Evolutionary conservation across 2,888 invertebrate species (phyloP), one percentile per base, ranked within the genome.

Genomic region (Gasteruption jaculator): DNA sequence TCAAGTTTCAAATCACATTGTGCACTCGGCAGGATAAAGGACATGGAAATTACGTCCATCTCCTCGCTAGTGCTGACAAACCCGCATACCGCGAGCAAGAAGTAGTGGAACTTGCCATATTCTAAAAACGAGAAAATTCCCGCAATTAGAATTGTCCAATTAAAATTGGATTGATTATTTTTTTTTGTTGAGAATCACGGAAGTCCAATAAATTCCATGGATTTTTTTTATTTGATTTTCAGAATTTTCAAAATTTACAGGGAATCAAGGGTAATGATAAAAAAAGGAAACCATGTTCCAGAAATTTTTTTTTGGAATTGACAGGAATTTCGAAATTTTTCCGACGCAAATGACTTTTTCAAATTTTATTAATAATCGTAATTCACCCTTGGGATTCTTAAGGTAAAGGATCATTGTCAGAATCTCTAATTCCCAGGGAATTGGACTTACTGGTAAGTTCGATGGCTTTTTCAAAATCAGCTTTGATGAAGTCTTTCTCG

Each of bases 21-120:
- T 53, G 92, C 92, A 60, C 91, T 89, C 31, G 92, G 92, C 50
- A 93, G 76, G 73, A 93, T 89, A 79, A 92, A 93, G 56, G 92
- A 92, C 85, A 93, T 90, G 60, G 89, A 90, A 65, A 93, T 88
- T 76, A 92, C 91, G 76, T 92, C 92, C 85, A 93, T 91, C 78
- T 92, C 91, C 79, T 93, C 92, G 73, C 91, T 91, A 56, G 90
- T 90, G 76, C 88, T 89, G 73, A 92, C 91, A 75, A 92, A 87
- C 58, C 93, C 92, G 76, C 92, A 92, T 72, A 93, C 85, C 68
- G 86, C 83, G 77, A 93, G 76, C 69, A 93, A 79, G 64, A 88
- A 77, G 74, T 89, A 88, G 74, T 93, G 92, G 74, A 92, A 93
- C 73, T 86, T 82, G 64, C 89, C 89, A 83, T 87, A 87, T 65